These are phyloP conservation scores for Gavia stellata DNA, from an alignment of 2,113 vertebrate genomes.

Conservation along the genomic window DNA sequence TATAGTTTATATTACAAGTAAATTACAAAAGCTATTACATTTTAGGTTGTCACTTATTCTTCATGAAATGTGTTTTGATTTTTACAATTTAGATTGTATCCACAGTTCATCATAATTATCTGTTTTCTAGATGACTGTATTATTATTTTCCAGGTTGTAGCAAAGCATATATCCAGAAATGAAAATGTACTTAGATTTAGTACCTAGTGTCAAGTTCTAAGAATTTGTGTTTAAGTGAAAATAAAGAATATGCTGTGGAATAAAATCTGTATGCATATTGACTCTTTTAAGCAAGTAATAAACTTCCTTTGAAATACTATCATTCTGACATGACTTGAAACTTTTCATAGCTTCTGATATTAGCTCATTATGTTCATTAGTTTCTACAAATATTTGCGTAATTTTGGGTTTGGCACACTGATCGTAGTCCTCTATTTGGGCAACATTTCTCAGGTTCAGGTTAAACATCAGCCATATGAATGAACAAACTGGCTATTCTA, in stretches of 20 bases:
- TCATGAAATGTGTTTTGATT: not conserved
- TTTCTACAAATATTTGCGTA: not conserved
- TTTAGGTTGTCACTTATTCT: constrained; percentile 45
- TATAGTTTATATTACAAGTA: constrained; percentile 50
- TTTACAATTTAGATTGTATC: constrained; percentile 63
- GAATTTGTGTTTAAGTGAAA: constrained; percentile 64
- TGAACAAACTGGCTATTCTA: not conserved
- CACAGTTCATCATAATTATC: constrained; percentile 20
- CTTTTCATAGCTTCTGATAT: not conserved
- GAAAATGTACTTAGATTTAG: constrained; percentile 71
- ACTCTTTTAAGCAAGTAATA: constrained; percentile 63
- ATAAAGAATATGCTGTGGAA: constrained; percentile 78
- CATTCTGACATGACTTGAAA: not conserved
- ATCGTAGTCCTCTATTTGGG: not conserved
- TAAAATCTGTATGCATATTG: constrained; percentile 71
- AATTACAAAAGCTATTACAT: not conserved
- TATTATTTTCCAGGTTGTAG: constrained; percentile 51
- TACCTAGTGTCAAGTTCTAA: constrained; percentile 64
- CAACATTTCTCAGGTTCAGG: not conserved
- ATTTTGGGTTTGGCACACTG: not conserved
- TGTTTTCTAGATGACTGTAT: constrained; percentile 60
- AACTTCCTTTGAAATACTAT: not conserved
- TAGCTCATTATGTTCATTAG: not conserved
- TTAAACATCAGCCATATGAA: not conserved
- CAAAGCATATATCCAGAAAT: constrained; percentile 59